Evolutionary conservation across 2,113 vertebrate genomes (phyloP), one percentile per base, ranked within the genome.

Genomic region (Percopsis transmontana): DNA sequence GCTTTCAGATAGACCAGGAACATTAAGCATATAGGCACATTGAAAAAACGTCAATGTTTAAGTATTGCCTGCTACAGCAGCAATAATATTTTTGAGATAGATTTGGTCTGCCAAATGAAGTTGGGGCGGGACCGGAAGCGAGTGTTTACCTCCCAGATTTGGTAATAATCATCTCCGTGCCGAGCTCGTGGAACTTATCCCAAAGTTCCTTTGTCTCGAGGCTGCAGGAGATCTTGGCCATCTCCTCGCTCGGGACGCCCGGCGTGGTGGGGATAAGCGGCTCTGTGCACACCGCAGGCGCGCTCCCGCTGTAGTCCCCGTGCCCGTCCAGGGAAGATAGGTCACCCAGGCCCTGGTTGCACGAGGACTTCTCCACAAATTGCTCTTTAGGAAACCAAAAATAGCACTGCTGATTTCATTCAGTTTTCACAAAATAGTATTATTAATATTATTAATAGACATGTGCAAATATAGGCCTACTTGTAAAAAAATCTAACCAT

Each of bases 81-180:
- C 18, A 33, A 33, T 2, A 33, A 33, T 7, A 33, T 7, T 6
- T 7, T 7, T 6, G 27, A 33, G 27, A 33, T 33, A 33, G 27
- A 33, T 33, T 33, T n/a, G 20, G 48, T 8, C 18, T 10, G 19
- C 18, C 18, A 8, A 21, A 51, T 20, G 19, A 51, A 19, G n/a
- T 3, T n/a, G 18, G 5, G 18, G 20, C 48, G 20, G 48, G n/a
- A 33, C 27, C 20, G 18, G n/a, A 19, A 10, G 10, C 4, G 48
- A 50, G 47, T 2, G 14, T 27, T 85, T 87, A 98, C 97, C 97
- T 95, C 64, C 97, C 97, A 0, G 97, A 99, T 85, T 99, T 99
- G 67, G 97, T 99, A 87, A 99, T 99, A 91, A 99, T 99, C 97
- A 99, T 99, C 87, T 99, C 97, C 0, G 97, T 99, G 20, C 97